These are phyloP conservation scores for Unio pictorum DNA, from an alignment of 2,888 invertebrate genomes.

Conservation along the genomic window DNA sequence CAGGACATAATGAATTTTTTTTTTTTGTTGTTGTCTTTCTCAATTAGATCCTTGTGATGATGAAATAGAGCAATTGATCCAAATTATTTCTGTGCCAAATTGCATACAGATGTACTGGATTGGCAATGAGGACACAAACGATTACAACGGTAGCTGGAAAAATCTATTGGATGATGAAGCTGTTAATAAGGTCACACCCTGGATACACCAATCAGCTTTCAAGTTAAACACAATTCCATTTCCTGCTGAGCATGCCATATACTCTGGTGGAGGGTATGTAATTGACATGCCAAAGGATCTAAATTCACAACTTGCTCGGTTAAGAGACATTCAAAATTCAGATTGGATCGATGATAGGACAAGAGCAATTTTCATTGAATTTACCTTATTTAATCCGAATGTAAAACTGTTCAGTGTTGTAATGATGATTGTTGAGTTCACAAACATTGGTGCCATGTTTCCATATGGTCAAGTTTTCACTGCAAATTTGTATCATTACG, in stretches of 20 bases:
- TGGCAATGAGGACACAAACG: constrained; percentile 31
- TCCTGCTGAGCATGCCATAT: constrained; percentile 46
- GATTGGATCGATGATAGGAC: constrained; percentile 51
- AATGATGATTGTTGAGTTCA: constrained; percentile 48
- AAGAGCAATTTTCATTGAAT: constrained; percentile 47
- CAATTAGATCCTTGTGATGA: constrained; percentile 19
- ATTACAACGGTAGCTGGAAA: constrained; percentile 41
- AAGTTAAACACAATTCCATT: constrained; percentile 40
- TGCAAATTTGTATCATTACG: constrained; percentile 41
- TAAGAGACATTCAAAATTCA: constrained; percentile 24
- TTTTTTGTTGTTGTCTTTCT: background rate
- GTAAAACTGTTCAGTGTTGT: constrained; percentile 48
- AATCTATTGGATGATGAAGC: constrained; percentile 3
- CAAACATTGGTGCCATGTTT: constrained; percentile 34
- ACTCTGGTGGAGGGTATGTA: constrained; percentile 55
- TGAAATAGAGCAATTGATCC: too few relatives aligned
- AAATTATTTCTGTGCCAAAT: constrained; percentile 3
- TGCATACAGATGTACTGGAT: constrained; percentile 39
- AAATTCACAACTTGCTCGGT: constrained; percentile 14
- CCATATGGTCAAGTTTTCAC: constrained; percentile 46
- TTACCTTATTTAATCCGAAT: constrained; percentile 49
- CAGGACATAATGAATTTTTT: background rate
- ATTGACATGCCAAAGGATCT: constrained; percentile 26
- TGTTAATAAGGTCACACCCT: constrained; percentile 14
- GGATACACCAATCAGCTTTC: constrained; percentile 44